Percentiles rank a stretch among this genome's conserved stretches.
Conservation (phyloP, 2,113 vertebrate genomes). For the Pseudorectes ferrugineus region DNA sequence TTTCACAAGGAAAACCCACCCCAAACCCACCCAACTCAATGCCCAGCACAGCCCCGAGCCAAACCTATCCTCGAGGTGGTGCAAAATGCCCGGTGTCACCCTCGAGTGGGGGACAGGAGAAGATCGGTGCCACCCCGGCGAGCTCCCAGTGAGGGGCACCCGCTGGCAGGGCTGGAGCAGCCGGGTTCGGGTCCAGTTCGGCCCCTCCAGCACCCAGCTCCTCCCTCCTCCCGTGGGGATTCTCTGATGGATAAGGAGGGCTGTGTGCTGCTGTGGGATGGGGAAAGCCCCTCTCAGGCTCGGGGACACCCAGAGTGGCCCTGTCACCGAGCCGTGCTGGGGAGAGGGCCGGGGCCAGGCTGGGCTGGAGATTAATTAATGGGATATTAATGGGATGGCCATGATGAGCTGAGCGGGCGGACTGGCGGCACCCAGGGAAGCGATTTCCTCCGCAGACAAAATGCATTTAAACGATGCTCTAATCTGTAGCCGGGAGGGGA, state of each 20-base stretch:
- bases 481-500: background rate
- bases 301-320: rapidly evolving
- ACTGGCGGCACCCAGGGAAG: background rate
- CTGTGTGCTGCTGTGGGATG: rapidly evolving
- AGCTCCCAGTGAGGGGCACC: background rate
- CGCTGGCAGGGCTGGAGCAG: rapidly evolving
- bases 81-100: background rate
- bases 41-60: rapidly evolving
- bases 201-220: background rate
- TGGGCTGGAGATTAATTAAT: background rate
- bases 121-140: rapidly evolving
- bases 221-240: background rate
- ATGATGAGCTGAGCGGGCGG: background rate
- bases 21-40: rapidly evolving
- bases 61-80: background rate
- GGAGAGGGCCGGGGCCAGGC: background rate
- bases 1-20: background rate
- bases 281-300: background rate
- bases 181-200: rapidly evolving
- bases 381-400: background rate
- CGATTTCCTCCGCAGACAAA: background rate
- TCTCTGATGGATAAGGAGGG: background rate
- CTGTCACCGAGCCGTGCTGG: background rate
- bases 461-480: conserved; percentile 7
- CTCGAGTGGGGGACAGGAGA: rapidly evolving